Evolutionary conservation across 2,797 vertebrate genomes (phyloP).

Genomic region (Balearica regulorum): DNA sequence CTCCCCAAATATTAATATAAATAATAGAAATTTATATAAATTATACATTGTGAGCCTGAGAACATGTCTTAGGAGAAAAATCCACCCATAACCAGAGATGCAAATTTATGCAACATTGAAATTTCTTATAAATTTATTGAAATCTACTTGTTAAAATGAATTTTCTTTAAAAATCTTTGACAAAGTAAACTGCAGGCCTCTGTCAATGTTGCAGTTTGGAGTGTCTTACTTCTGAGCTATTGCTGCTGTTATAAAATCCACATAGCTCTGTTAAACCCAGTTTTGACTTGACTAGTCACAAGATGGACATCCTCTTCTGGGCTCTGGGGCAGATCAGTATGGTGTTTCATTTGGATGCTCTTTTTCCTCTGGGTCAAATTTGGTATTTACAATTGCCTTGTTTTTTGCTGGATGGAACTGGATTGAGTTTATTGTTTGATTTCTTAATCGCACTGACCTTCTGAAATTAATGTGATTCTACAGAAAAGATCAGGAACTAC

Average conservation of each 20-base stretch:
- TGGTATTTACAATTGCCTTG: neutral
- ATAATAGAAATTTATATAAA: too few species aligned
- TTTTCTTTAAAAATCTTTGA: neutral
- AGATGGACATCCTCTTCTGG: neutral
- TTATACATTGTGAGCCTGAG: neutral
- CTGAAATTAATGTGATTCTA: neutral
- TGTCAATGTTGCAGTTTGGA: neutral
- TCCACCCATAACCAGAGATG: neutral
- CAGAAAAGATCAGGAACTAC: neutral
- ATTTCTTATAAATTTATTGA: neutral
- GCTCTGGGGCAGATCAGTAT: neutral
- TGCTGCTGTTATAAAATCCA: neutral
- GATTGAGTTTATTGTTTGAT: neutral
- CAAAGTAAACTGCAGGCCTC: neutral
- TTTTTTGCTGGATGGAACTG: neutral
- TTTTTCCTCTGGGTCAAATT: neutral
- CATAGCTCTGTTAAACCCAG: accelerated
- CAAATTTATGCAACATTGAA: neutral
- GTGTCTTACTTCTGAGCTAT: neutral
- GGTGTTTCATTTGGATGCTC: neutral
- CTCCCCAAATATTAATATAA: too few species aligned
- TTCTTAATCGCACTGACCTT: neutral
- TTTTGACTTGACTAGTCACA: neutral
- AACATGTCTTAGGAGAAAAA: neutral
- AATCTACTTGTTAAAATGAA: neutral